phyloP scores from a whole-genome alignment of 2,113 vertebrate species.

The Meleagris gallopavo region DNA sequence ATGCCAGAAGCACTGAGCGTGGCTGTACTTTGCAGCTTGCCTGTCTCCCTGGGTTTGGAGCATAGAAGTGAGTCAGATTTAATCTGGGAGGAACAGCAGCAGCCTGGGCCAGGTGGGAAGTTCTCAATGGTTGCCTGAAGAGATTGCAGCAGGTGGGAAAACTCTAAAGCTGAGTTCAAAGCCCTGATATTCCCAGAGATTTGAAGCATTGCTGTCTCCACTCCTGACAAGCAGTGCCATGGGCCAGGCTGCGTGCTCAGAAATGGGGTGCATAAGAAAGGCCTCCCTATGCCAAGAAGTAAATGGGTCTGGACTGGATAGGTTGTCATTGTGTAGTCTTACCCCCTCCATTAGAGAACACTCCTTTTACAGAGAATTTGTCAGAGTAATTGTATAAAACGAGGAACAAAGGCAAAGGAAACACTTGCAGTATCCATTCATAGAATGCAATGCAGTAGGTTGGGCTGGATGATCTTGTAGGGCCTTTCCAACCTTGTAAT shows the following conservation, averaged over 20 bases:
- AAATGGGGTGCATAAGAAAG: no score
- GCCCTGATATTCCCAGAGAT: no score
- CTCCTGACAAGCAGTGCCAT: no score
- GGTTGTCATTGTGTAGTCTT: not conserved
- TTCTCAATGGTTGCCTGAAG: not conserved
- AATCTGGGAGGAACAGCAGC: not conserved
- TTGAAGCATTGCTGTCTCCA: no score
- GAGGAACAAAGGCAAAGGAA: not conserved
- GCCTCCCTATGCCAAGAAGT: no score
- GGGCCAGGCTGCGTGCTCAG: no score
- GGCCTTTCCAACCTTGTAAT: no score
- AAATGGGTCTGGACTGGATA: not conserved
- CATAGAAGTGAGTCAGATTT: not conserved
- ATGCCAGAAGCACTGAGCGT: not conserved
- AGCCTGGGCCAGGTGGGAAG: not conserved
- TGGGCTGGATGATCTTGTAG: no score
- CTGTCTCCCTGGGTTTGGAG: not conserved
- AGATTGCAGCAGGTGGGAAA: fast-evolving
- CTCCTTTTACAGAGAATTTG: not conserved
- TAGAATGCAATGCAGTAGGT: fast-evolving
- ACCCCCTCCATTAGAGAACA: fast-evolving
- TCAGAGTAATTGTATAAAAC: not conserved
- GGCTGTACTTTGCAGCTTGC: not conserved
- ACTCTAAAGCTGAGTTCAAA: not conserved
- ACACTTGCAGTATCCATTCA: no score